Evolutionary conservation across 35 echinoderm and acorn worm species (phyloP), one percentile per base, ranked within the genome.

Genomic region (Apostichopus californicus): DNA sequence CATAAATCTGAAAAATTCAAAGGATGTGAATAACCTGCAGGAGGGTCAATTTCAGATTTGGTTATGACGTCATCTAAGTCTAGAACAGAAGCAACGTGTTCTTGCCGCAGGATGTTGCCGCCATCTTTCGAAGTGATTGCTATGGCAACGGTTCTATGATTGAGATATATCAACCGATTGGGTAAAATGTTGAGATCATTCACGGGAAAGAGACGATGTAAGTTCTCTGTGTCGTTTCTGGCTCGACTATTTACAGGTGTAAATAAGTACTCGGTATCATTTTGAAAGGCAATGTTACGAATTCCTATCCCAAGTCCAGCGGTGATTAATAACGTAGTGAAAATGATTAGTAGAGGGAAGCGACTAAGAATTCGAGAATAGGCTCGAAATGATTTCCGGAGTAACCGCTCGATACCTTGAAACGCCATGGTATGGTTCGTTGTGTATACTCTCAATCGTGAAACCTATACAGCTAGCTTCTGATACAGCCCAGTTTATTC

Each of bases 171-270:
- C 17, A 77, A 26, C 24, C 93, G 93, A 65, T 87, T 89, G 9
- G 86, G 90, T 9, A 88, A 83, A 84, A 82, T 89, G 56, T 77
- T 87, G 56, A 92, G 60, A 61, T 94, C 87, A 77, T 96, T 21
- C 6, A 90, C 77, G 11, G 95, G 95, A 26, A 92, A 96, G 52
- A 89, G 54, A n/a, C 77, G 18, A 1, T 80, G 52, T 34, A 92
- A 71, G 57, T 85, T 56, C 17, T 54, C 64, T 10, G 46, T n/a
- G 0, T 96, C 95, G n/a, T 90, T 82, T 11, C 78, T 53, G 5
- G 93, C 95, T 66, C 68, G 82, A 65, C 95, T 96, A 15, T 73
- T 85, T 8, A 94, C 83, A 28, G 95, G 95, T 17, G 95, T 94
- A 70, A 94, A 94, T 28, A 96, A 87, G 54, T 92, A 83, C 13